Base-by-base conservation (phyloP, 2,113 vertebrate genomes). In the Ginglymostoma cirratum region DNA sequence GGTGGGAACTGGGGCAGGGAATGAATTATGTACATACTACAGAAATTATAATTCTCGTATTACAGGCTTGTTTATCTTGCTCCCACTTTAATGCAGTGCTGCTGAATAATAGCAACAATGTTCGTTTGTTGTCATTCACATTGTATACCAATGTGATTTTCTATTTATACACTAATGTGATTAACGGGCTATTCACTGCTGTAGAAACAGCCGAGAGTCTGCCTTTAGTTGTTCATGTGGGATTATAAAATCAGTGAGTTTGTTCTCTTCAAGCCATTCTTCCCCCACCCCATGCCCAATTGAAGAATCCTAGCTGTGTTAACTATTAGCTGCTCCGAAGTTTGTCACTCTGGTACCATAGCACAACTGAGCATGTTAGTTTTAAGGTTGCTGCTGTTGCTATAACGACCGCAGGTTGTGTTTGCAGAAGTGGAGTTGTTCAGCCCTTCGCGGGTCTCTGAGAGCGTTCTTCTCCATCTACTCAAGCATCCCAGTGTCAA, bases 401-500 rank as follows among this genome's bases (percentile, higher is more conserved):
- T 95, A 95, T 95, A 69, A 95, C 72, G 27, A 95, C 94, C 45
- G 67, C 94, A 95, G 93, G 94, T 52, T 96, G 52, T 66, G 95
- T 96, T 48, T 95, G 67, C 96, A 99, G 99, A 99, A 96, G 98
- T 99, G 97, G 98, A 99, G 27, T 98, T 98, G 94, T 99, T 99
- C 97, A 98, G 97, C 95, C 98, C 98, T 0, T 97, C 96, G 8
- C 98, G 98, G 0, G 96, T 99, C 96, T 98, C 99, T 0, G 99
- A 99, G 97, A 98, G 98, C 97, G 98, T 98, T 94, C 97, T 99
- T 69, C 97, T 99, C 97, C 98, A 99, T 96, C 97, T 99, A 96
- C 97, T 99, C 52, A 98, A 98, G 95, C 98, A 99, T 90, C 98
- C 99, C 96, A 98, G 98, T 0, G 98, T 99, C 97, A 99, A 98